Base-by-base conservation (phyloP, 2,113 vertebrate species). In the Sylvia atricapilla region DNA sequence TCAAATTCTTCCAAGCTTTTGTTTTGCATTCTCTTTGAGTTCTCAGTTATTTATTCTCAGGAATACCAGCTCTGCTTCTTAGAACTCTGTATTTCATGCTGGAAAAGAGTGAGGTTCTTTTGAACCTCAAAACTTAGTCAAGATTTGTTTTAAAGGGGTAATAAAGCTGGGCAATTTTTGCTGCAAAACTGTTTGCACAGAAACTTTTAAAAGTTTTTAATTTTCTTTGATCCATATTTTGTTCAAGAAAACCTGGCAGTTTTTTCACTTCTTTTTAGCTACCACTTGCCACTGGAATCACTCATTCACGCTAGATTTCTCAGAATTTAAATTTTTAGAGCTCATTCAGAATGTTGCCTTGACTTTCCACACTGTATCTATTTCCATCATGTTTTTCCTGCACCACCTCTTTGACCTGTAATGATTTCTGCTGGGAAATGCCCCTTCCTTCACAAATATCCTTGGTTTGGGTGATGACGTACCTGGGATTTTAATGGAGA, bases 321-420 rank as follows among this genome's bases (percentile, higher is more conserved):
- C 62, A 0, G 1, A 75, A 66, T 50, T 72, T 19, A 47, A 82
- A 35, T 47, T 53, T 85, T 55, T 53, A 47, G 17, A 58, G 28
- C 28, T 80, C 8, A 0, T 64, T 86, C 33, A 52, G 23, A 31
- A 44, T 15, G 9, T 43, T 69, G 11, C 21, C 50, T 63, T 70
- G 43, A 37, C 62, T 79, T 83, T 59, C 49, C 58, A 59, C 10
- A 10, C 25, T 19, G 3, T 9, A 13, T 19, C 53, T 67, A 25
- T 35, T 83, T 76, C 58, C 35, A 35, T 59, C 13, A 18, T 6
- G 13, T 4, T 81, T 72, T 63, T 41, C 56, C 47, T 52, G 24
- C 39, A 82, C 24, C 15, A 73, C 33, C 13, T 80, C 33, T 10
- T 33, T 0, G 0, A 55, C 7, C 35, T 1, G 0, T 13, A 52